Evolutionary conservation across 2,888 invertebrate species (phyloP).

Genomic region (Trilocha varians): DNA sequence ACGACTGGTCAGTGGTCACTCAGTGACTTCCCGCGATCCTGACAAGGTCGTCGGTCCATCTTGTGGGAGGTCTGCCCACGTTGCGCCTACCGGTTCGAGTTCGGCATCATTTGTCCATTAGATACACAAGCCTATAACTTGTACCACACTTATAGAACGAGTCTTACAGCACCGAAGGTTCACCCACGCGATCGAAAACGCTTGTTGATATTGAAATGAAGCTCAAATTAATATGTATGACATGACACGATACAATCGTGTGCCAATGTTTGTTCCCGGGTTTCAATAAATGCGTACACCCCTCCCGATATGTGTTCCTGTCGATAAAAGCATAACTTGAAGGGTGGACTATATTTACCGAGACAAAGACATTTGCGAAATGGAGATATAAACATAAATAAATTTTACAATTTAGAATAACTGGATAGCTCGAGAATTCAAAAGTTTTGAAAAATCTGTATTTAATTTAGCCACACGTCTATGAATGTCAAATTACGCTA

Average conservation of each 20-base stretch:
- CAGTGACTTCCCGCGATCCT: too few relatives aligned
- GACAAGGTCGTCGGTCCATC: too few relatives aligned
- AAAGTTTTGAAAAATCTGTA: too few relatives aligned
- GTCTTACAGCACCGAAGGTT: slow-evolving; percentile 5
- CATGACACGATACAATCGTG: slow-evolving; percentile 38
- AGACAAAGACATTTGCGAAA: too few relatives aligned
- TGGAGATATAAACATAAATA: too few relatives aligned
- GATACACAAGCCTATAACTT: slow-evolving; percentile 10
- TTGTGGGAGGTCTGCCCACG: too few relatives aligned
- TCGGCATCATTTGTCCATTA: neutral
- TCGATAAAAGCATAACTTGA: neutral
- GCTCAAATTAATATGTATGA: slow-evolving; percentile 57
- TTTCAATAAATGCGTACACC: slow-evolving; percentile 26
- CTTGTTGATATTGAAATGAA: slow-evolving; percentile 63
- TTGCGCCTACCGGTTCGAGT: neutral
- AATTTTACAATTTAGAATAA: too few relatives aligned
- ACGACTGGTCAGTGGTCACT: too few relatives aligned
- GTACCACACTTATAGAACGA: neutral
- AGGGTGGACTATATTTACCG: neutral
- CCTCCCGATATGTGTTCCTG: slow-evolving; percentile 4
- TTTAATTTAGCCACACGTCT: too few relatives aligned
- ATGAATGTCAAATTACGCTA: too few relatives aligned
- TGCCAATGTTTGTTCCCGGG: slow-evolving; percentile 37
- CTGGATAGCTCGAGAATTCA: too few relatives aligned
- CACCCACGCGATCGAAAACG: slow-evolving; percentile 31